Conservation (phyloP, 1,140 invertebrate genomes). For the Danaus melanippus region DNA sequence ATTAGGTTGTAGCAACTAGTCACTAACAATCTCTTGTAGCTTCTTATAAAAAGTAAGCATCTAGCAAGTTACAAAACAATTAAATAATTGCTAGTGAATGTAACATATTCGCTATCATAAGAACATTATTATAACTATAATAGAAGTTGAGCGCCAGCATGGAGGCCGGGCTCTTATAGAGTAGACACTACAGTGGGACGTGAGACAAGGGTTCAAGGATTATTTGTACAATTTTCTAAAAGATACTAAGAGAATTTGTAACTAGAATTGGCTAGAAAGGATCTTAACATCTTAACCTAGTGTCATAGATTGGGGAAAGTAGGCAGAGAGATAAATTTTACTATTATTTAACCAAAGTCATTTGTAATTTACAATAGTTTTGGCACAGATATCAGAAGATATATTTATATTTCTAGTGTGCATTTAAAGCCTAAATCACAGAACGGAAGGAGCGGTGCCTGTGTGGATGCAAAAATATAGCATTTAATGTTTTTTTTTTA, state of each 20-base stretch:
- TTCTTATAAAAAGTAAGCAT: too few relatives aligned
- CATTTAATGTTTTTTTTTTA: slow-evolving; percentile 32
- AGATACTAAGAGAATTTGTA: slow-evolving; percentile 38
- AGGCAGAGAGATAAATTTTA: slow-evolving; percentile 28
- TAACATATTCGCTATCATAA: slow-evolving; percentile 11
- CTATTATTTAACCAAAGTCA: slow-evolving; percentile 33
- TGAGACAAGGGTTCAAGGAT: slow-evolving; percentile 63
- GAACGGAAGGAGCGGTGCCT: slow-evolving; percentile 62
- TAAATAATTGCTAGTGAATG: too few relatives aligned
- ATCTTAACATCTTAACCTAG: slow-evolving; percentile 19
- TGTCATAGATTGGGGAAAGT: slow-evolving; percentile 17
- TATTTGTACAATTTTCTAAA: slow-evolving; percentile 59
- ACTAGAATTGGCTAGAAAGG: slow-evolving; percentile 37
- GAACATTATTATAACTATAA: slow-evolving; percentile 17
- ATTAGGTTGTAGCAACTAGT: too few relatives aligned
- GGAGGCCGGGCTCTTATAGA: slow-evolving; percentile 22
- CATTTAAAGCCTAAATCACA: slow-evolving; percentile 67
- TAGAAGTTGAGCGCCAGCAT: slow-evolving; percentile 15
- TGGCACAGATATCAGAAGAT: slow-evolving; percentile 61
- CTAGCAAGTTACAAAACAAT: too few relatives aligned
- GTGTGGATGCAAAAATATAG: slow-evolving; percentile 64
- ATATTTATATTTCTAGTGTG: slow-evolving; percentile 47
- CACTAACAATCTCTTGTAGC: too few relatives aligned
- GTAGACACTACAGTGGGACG: slow-evolving; percentile 59
- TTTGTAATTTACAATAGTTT: slow-evolving; percentile 49